Base-by-base conservation (phyloP, 1,140 invertebrate species). In the Pseudomyrmex cubaensis region DNA sequence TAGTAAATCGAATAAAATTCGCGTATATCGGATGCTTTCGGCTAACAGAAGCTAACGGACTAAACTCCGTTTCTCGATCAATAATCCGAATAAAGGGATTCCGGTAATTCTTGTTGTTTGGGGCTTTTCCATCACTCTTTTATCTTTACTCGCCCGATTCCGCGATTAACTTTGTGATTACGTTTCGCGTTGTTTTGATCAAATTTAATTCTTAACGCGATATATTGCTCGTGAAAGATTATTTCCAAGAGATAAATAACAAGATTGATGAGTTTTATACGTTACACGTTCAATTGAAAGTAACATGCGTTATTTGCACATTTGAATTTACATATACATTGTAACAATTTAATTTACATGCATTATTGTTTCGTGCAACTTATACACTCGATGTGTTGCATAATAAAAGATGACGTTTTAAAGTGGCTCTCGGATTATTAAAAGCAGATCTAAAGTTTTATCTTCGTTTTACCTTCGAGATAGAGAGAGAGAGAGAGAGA, bases 1-100 rank as follows among this genome's bases (percentile, higher is more conserved):
- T 35, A 35, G 5, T 35, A 35, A 35, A 35, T 35, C 0, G 35
- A 35, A 7, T 7, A 7, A 76, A 76, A 76, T 44, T 2, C 3
- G 64, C 8, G 7, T 10, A 52, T 52, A 25, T 17, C 8, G 9
- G 7, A 74, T 0, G 8, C 8, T 46, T 12, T 62, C 35, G 5
- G 5, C 35, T 7, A 35, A 35, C 35, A 35, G 35, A 48, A 13
- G 2, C 12, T 8, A 12, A 64, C 63, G 9, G 63, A 52, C 48
- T 76, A 64, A 76, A 75, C 2, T 76, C 17, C 7, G 2, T 35
- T 59, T 35, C 35, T 35, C 35, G 46, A 44, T 66, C 59, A 75
- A 75, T 66, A 66, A 15, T 77, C 4, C 25, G 48, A 35, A 35
- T 35, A 35, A 35, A 35, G 5, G 35, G 35, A 35, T 35, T 35